Base-by-base conservation (phyloP, 2,113 vertebrate genomes). In the Elachura formosa region DNA sequence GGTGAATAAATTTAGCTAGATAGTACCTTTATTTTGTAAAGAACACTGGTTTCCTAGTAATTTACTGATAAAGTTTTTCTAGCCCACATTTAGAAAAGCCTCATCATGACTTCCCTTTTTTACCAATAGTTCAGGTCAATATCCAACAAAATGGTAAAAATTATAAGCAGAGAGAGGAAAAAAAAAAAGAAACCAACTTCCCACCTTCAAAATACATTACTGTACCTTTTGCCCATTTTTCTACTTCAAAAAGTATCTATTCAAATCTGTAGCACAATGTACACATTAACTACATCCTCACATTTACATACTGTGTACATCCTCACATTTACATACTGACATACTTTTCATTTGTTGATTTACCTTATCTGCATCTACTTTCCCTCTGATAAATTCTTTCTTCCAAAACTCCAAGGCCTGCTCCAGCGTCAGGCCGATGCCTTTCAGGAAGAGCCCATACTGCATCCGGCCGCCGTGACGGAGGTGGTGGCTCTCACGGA, bases 331-430 rank as follows among this genome's bases (percentile, higher is more conserved):
- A 20, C 9, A 17, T 23, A 34, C 0, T 11, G 23, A 77, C 24
- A 12, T 59, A 11, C 23, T 41, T 79, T 52, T 54, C 43, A 28
- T 34, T 26, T 55, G 31, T 2, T 69, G 23, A 55, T 36, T 97
- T 99, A 99, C 99, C 99, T 99, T 99, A 81, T 99, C 99, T n/a
- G 98, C 97, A 66, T 99, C 99, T 90, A 99, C 98, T 95, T 99
- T 99, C 93, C 99, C 99, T 96, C 93, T 98, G 89, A 98, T 97
- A 91, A 99, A 99, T 94, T 99, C 99, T 2, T 98, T 98, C 96
- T 98, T 99, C 99, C 99, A 99, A 87, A 99, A 99, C 81, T 99
- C 99, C 96, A 99, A 92, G 0, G 99, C 99, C 96, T 99, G 99
- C 22, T 99, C 99, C 94, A 99, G 90, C 8, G 99, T 98, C 49